Percentiles rank a stretch among this genome's conserved stretches.
phyloP scores from a whole-genome alignment of 2,113 vertebrate genomes.

The Chelonoidis abingdonii region DNA sequence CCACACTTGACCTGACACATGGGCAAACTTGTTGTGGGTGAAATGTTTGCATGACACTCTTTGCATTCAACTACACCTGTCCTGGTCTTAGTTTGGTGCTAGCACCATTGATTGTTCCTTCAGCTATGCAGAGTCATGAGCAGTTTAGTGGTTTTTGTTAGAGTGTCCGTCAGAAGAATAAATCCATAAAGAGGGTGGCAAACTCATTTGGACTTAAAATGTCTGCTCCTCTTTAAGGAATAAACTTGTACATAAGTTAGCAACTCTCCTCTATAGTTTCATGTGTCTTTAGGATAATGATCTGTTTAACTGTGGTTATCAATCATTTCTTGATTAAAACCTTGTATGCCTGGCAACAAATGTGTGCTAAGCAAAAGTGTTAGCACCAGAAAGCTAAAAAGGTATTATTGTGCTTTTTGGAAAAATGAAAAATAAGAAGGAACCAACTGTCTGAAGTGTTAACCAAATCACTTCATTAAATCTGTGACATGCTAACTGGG shows the following conservation, averaged over 20 bases:
- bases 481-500: not conserved
- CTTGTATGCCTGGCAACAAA: not conserved
- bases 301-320: not conserved
- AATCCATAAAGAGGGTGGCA: not conserved
- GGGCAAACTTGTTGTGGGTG: not conserved
- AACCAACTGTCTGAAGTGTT: not conserved
- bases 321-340: not conserved
- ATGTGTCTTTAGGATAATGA: not conserved
- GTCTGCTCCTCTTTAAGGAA: not conserved
- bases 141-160: not conserved
- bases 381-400: not conserved
- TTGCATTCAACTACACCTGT: not conserved
- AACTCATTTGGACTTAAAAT: not conserved
- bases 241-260: not conserved
- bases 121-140: not conserved
- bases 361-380: not conserved
- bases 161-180: not conserved
- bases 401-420: not conserved
- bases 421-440: not conserved
- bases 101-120: not conserved
- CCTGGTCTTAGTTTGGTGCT: not conserved
- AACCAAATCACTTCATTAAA: not conserved
- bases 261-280: not conserved
- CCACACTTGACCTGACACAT: not conserved
- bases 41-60: not conserved